phyloP scores from a whole-genome alignment of 53 echinoderm and acorn worm species.

The Zoroaster sp. region DNA sequence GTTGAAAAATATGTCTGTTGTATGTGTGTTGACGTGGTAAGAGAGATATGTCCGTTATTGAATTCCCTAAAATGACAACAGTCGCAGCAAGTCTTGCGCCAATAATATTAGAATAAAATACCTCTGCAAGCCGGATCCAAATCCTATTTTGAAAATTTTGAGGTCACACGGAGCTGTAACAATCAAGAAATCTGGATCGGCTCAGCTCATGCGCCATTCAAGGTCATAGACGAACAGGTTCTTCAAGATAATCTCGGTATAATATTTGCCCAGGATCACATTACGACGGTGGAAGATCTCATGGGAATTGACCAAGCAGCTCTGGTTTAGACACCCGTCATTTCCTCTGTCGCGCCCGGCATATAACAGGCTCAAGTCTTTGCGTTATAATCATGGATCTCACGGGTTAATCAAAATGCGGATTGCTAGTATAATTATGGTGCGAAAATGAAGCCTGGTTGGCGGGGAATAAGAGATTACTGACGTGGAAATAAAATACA shows the following conservation, averaged over 20 bases:
- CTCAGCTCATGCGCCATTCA: neutral
- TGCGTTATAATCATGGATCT: neutral
- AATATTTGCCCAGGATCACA: neutral
- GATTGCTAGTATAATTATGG: neutral
- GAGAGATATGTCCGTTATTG: too few species aligned
- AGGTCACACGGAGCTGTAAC: neutral
- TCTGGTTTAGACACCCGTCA: conserved; percentile 6
- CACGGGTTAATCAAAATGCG: conserved; percentile 2
- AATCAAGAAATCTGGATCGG: neutral
- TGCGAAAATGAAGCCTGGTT: neutral
- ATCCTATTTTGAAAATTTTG: too few species aligned
- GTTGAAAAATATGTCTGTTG: too few species aligned
- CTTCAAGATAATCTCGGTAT: conserved; percentile 17
- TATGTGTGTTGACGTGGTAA: too few species aligned
- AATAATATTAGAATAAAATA: too few species aligned
- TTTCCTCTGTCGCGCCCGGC: conserved; percentile 10
- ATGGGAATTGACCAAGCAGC: conserved; percentile 6
- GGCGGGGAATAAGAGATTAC: too few species aligned
- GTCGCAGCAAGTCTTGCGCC: too few species aligned
- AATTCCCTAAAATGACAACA: too few species aligned
- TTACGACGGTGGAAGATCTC: conserved; percentile 8
- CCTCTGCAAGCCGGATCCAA: too few species aligned
- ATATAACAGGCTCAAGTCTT: neutral
- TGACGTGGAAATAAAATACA: too few species aligned
- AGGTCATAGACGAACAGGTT: conserved; percentile 4